These are phyloP conservation scores for Watsonalla cultraria DNA, from an alignment of 2,888 invertebrate genomes.

Conservation along the genomic window DNA sequence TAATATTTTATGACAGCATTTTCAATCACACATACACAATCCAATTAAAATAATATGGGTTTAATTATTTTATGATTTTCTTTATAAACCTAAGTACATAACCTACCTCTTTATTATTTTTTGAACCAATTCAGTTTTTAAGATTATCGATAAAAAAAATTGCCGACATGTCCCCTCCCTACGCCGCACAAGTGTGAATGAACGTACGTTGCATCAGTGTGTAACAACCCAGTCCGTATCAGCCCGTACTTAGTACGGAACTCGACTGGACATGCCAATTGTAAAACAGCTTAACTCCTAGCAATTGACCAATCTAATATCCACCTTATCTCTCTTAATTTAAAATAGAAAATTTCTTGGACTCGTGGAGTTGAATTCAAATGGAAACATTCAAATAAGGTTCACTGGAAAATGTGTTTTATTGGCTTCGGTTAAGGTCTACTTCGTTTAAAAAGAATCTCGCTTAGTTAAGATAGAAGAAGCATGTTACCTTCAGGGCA, in stretches of 20 bases:
- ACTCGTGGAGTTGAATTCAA: neutral
- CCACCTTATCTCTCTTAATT: conserved; percentile 5
- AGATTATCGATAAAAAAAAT: neutral
- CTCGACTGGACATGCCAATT: conserved; percentile 20
- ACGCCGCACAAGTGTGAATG: conserved; percentile 57
- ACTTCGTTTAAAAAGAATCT: neutral
- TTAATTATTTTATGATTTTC: neutral
- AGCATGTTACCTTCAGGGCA: neutral
- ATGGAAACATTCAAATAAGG: neutral
- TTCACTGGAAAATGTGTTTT: neutral
- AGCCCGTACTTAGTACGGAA: conserved; percentile 72
- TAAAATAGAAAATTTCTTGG: conserved; percentile 6
- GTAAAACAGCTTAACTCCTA: conserved; percentile 34
- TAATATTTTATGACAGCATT: too few relatives aligned
- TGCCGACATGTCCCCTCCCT: conserved; percentile 41
- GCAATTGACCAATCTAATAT: conserved; percentile 6
- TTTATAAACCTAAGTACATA: neutral
- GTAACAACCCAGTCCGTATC: conserved; percentile 49
- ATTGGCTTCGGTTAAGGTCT: neutral
- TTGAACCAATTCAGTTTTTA: too few relatives aligned
- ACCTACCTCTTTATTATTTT: too few relatives aligned
- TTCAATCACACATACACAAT: too few relatives aligned
- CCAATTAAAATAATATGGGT: too few relatives aligned
- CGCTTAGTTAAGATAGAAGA: neutral
- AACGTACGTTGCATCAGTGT: conserved; percentile 56